Percentiles rank a stretch among this genome's conserved stretches.
Evolutionary conservation across 2,888 invertebrate genomes (phyloP).

Genomic region (Drosophila macrothrix): DNA sequence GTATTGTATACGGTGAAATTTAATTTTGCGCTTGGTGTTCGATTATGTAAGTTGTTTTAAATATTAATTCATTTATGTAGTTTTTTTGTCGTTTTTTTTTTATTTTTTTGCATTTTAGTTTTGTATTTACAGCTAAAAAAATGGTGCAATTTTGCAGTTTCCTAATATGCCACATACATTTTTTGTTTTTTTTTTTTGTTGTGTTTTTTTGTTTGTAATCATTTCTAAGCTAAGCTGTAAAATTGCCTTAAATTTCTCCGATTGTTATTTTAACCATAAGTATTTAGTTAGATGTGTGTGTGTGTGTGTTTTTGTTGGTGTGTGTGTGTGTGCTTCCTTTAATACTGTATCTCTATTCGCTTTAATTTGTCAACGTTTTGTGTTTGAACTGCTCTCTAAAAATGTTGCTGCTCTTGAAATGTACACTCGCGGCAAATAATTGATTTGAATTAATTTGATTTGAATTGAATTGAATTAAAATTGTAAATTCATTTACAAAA

Average conservation of each 20-base stretch:
- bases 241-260: constrained; percentile 48
- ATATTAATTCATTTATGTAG: constrained; percentile 8
- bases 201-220: constrained; percentile 1
- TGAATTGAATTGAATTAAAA: constrained; percentile 1
- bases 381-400: constrained; percentile 25
- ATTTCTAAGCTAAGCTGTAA: constrained; percentile 57
- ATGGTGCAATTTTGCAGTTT: constrained; percentile 30
- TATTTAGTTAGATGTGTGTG: constrained; percentile 17
- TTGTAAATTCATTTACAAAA: constrained; percentile 61
- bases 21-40: constrained; percentile 30
- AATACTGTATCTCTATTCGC: constrained; percentile 50
- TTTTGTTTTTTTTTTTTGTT: constrained; percentile 13
- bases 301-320: neutral
- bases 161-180: constrained; percentile 55
- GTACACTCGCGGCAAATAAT: constrained; percentile 64
- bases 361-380: neutral
- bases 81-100: neutral
- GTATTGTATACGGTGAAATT: constrained; percentile 30
- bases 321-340: constrained; percentile 26
- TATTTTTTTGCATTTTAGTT: neutral
- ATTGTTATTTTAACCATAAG: constrained; percentile 28
- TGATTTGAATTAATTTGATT: constrained; percentile 16
- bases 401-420: constrained; percentile 45
- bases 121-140: constrained; percentile 59
- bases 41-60: constrained; percentile 19